phyloP scores from a whole-genome alignment of 1,140 invertebrate species.

The Lucilia sericata region DNA sequence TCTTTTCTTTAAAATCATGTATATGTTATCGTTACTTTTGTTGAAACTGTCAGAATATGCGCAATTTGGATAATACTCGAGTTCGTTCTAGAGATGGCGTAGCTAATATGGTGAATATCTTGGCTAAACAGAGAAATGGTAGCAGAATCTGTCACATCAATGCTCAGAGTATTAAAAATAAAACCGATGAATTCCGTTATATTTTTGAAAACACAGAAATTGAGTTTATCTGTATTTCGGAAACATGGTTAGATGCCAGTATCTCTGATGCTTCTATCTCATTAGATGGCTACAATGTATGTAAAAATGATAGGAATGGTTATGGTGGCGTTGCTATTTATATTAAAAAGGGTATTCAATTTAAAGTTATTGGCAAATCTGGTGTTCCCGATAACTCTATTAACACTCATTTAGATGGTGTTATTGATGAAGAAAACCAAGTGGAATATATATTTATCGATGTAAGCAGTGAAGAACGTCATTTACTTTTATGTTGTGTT shows the following conservation, averaged over 20 bases:
- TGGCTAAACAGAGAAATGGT: background rate
- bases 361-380: background rate
- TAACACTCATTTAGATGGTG: background rate
- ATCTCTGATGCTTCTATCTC: background rate
- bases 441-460: background rate
- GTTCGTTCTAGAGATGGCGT: background rate
- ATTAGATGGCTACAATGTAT: background rate
- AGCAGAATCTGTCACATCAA: background rate
- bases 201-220: background rate
- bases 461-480: background rate
- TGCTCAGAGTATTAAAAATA: background rate
- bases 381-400: background rate
- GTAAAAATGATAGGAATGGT: background rate
- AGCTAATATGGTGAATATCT: background rate
- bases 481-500: background rate
- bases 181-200: background rate
- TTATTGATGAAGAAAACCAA: background rate
- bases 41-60: too few relatives aligned
- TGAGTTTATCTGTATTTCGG: background rate
- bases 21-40: too few relatives aligned
- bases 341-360: background rate
- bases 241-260: background rate
- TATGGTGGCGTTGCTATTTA: background rate
- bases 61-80: too few relatives aligned
- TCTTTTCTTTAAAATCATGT: too few relatives aligned